These are phyloP conservation scores for Manis crassicaudata DNA, from an alignment of 2,797 vertebrate genomes.

Conservation along the genomic window DNA sequence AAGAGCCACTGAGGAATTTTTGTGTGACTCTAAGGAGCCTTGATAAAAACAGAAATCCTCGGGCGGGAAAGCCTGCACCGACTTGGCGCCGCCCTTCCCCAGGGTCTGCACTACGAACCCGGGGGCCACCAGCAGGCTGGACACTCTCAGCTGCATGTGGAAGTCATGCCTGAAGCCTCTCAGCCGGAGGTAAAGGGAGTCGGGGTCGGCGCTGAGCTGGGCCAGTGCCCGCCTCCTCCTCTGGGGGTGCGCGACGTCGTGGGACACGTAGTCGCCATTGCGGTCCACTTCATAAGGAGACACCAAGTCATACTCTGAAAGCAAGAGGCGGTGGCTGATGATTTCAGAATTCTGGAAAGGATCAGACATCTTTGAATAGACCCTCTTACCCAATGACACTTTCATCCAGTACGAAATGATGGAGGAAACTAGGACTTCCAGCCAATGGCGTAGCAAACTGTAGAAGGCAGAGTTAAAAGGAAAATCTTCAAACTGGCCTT, in stretches of 20 bases:
- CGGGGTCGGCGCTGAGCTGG: slow-evolving; percentile 38
- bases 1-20: slow-evolving; percentile 92
- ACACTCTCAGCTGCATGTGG: slow-evolving; percentile 90
- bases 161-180: slow-evolving; percentile 90
- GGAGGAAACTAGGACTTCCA: neutral
- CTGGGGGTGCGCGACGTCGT: slow-evolving; percentile 88
- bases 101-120: slow-evolving; percentile 91
- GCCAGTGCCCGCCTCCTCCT: slow-evolving; percentile 82
- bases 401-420: too few species aligned
- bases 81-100: slow-evolving; percentile 88
- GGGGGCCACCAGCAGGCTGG: slow-evolving; percentile 87
- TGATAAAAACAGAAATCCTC: slow-evolving; percentile 94
- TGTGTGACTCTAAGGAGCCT: slow-evolving; percentile 89
- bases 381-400: neutral
- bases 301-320: slow-evolving; percentile 92
- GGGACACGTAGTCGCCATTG: slow-evolving; percentile 89
- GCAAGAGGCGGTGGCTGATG: neutral
- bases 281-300: slow-evolving; percentile 91
- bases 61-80: slow-evolving; percentile 84
- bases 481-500: neutral
- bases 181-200: slow-evolving; percentile 88
- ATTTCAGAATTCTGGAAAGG: neutral
- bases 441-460: rapidly evolving
- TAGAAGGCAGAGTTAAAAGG: neutral
- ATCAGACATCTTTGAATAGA: neutral